phyloP scores from a whole-genome alignment of 2,797 vertebrate genomes.

The Glossophaga mutica region DNA sequence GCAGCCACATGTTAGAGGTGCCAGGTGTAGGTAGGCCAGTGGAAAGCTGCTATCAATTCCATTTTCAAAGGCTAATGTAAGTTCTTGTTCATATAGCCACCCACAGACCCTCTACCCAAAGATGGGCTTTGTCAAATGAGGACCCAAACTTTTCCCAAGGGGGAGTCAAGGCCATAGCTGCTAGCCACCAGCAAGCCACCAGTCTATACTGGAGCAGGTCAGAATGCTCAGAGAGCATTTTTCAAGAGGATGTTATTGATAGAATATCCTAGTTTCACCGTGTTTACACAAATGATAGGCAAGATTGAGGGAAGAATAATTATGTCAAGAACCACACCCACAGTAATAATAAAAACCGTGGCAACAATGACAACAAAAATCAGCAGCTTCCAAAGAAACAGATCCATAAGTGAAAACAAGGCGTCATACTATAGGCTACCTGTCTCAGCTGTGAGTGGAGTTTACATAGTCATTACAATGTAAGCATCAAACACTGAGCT shows the following conservation, averaged over 20 bases:
- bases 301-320: background rate
- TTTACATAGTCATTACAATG: background rate
- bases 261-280: background rate
- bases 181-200: accelerated
- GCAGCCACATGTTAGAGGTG: background rate
- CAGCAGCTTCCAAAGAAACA: background rate
- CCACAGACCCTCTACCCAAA: background rate
- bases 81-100: background rate
- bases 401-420: background rate
- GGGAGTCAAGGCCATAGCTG: background rate
- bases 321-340: background rate
- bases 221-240: background rate
- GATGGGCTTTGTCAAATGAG: background rate
- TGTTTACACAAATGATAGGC: background rate
- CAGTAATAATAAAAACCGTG: background rate
- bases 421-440: background rate
- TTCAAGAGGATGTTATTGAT: background rate
- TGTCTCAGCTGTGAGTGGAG: background rate
- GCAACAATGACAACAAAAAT: background rate
- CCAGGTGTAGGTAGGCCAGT: background rate
- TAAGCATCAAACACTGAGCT: background rate
- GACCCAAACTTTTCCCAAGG: background rate
- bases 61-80: background rate
- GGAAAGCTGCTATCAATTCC: background rate
- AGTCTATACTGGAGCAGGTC: background rate